phyloP scores from a whole-genome alignment of 2,113 vertebrate species.

The Motacilla tschutschensis region DNA sequence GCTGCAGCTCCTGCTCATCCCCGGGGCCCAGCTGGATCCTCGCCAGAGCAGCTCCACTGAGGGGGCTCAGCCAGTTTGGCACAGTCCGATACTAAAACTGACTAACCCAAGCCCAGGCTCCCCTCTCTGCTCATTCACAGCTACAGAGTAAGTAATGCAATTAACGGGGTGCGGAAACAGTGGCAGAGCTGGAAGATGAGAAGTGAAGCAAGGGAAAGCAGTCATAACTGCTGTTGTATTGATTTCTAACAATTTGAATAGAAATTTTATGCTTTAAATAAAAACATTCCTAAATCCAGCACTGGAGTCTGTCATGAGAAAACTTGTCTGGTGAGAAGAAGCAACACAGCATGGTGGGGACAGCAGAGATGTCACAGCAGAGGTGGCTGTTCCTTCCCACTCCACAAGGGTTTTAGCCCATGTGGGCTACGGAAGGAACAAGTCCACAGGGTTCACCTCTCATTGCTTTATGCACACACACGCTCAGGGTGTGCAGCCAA shows the following conservation, averaged over 20 bases:
- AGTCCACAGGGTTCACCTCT: neutral
- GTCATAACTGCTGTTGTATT: neutral
- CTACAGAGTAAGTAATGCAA: neutral
- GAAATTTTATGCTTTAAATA: conserved; percentile 39
- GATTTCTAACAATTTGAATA: neutral
- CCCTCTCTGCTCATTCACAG: neutral
- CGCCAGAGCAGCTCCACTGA: accelerated
- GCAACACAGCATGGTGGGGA: accelerated
- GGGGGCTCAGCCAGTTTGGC: neutral
- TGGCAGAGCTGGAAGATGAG: neutral
- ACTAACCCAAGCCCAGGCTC: conserved; percentile 49
- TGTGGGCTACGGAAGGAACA: neutral
- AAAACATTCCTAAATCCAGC: conserved; percentile 9
- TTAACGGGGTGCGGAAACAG: neutral
- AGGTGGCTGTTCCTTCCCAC: neutral
- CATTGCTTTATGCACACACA: neutral
- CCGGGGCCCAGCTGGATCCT: neutral
- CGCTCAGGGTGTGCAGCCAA: neutral
- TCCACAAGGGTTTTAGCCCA: neutral
- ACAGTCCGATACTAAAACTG: conserved; percentile 46
- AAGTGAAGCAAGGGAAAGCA: neutral
- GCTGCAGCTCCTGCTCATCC: neutral
- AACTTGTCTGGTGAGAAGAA: neutral
- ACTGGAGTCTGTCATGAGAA: neutral
- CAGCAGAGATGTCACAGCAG: neutral